A percentile compares a stretch with the other conserved stretches of the same genome.
phyloP scores from a whole-genome alignment of 2,888 invertebrate genomes.

The Pachycephus smyrnensis region DNA sequence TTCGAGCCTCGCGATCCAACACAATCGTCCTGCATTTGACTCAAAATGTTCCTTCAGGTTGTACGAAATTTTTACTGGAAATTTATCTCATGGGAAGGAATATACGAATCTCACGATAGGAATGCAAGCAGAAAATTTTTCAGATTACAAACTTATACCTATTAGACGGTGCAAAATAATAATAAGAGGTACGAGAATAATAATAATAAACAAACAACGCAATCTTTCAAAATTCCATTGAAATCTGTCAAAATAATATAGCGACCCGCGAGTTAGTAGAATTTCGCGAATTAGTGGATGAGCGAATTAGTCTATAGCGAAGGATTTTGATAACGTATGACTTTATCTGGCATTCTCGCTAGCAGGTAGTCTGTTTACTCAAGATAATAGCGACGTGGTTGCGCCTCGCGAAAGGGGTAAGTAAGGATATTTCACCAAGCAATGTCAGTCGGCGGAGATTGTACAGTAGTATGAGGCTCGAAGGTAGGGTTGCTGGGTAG shows the following conservation, averaged over 20 bases:
- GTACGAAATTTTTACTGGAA: background rate
- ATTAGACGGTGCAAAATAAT: background rate
- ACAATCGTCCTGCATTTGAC: background rate
- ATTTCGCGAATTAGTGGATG: background rate
- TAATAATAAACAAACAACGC: background rate
- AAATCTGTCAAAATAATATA: background rate
- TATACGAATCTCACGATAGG: background rate
- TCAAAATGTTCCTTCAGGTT: background rate
- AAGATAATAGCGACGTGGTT: slow-evolving; percentile 57
- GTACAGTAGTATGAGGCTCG: slow-evolving; percentile 24
- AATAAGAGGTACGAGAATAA: background rate
- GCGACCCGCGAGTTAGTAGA: background rate
- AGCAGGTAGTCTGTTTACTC: slow-evolving; percentile 62
- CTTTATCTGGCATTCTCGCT: slow-evolving; percentile 59
- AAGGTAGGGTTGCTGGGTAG: slow-evolving; percentile 1
- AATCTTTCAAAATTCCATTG: background rate
- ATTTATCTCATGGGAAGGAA: background rate
- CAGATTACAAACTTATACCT: background rate
- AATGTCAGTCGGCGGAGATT: slow-evolving; percentile 30
- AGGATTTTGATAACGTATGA: slow-evolving; percentile 62
- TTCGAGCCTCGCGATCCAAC: background rate
- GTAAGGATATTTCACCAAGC: slow-evolving; percentile 45
- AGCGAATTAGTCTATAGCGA: slow-evolving; percentile 33
- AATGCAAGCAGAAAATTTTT: background rate
- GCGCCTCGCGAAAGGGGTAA: slow-evolving; percentile 21